phyloP scores from a whole-genome alignment of 2,797 vertebrate species.

The Crypturellus tataupa region DNA sequence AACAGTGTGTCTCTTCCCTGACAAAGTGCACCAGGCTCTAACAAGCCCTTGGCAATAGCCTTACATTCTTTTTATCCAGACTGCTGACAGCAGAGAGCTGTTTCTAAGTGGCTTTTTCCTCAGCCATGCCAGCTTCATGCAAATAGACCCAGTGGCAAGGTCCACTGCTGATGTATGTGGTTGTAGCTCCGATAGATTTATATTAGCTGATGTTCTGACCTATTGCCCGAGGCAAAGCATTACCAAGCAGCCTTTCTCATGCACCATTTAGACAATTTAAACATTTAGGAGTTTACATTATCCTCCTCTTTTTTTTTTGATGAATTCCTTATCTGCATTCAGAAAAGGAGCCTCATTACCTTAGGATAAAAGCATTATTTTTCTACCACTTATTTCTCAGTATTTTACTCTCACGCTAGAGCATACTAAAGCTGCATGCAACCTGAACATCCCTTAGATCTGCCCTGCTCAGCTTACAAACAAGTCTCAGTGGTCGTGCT shows the following conservation, averaged over 20 bases:
- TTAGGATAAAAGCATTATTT: slow-evolving; percentile 20
- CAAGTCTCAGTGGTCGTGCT: background rate
- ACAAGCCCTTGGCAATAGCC: background rate
- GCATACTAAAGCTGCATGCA: background rate
- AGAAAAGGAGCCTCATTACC: slow-evolving; percentile 23
- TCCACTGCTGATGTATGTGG: background rate
- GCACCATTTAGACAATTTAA: slow-evolving; percentile 40
- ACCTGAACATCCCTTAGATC: fast-evolving
- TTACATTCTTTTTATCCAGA: background rate
- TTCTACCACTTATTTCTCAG: slow-evolving; percentile 4
- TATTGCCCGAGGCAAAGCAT: background rate
- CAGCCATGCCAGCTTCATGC: background rate
- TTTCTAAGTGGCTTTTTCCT: background rate
- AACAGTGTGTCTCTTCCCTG: background rate
- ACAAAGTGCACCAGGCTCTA: background rate
- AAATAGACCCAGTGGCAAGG: background rate
- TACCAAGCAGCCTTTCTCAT: background rate
- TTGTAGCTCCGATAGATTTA: background rate
- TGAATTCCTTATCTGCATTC: slow-evolving; percentile 21
- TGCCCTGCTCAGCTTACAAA: background rate
- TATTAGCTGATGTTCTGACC: background rate
- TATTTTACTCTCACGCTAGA: background rate
- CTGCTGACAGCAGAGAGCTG: background rate
- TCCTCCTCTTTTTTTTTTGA: background rate
- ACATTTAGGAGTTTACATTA: background rate